Evolutionary conservation across 30 jellyfish, hydroid and myxozoan genomes (phyloP).

Genomic region (Clytia hemisphaerica): DNA sequence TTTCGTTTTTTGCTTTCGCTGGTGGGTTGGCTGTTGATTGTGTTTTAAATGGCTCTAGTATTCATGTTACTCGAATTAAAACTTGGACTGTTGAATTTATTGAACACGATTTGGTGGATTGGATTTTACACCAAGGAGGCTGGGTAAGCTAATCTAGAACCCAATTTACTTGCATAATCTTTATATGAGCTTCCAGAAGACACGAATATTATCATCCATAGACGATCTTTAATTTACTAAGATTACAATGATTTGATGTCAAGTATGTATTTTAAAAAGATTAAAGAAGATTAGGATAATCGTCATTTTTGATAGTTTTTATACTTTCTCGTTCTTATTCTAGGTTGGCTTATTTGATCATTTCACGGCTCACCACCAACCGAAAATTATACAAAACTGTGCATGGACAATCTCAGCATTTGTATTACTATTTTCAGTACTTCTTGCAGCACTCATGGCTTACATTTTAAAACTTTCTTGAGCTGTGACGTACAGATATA

Average conservation of each 20-base stretch:
- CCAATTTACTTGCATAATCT: too few species aligned
- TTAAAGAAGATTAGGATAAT: too few species aligned
- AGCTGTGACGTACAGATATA: too few species aligned
- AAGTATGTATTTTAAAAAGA: too few species aligned
- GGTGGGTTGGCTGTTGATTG: slow-evolving; percentile 93
- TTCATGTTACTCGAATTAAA: slow-evolving; percentile 55
- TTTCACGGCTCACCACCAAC: slow-evolving; percentile 5
- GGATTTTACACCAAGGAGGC: slow-evolving; percentile 80
- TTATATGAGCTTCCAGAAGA: too few species aligned
- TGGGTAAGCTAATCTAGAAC: too few species aligned
- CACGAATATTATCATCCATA: too few species aligned
- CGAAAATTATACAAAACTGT: too few species aligned
- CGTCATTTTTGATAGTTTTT: neutral
- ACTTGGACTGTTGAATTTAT: slow-evolving; percentile 66
- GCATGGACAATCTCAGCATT: neutral
- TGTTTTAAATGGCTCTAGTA: slow-evolving; percentile 64
- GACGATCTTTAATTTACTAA: too few species aligned
- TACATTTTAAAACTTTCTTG: too few species aligned
- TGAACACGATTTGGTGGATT: slow-evolving; percentile 40
- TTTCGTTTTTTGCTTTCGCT: slow-evolving; percentile 72
- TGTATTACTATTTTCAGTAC: neutral
- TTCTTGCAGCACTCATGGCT: slow-evolving; percentile 6
- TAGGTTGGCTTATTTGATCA: slow-evolving; percentile 27
- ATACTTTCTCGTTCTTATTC: neutral
- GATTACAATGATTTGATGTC: too few species aligned